Evolutionary conservation across 2,113 vertebrate genomes (phyloP).

Genomic region (Otolemur garnettii): DNA sequence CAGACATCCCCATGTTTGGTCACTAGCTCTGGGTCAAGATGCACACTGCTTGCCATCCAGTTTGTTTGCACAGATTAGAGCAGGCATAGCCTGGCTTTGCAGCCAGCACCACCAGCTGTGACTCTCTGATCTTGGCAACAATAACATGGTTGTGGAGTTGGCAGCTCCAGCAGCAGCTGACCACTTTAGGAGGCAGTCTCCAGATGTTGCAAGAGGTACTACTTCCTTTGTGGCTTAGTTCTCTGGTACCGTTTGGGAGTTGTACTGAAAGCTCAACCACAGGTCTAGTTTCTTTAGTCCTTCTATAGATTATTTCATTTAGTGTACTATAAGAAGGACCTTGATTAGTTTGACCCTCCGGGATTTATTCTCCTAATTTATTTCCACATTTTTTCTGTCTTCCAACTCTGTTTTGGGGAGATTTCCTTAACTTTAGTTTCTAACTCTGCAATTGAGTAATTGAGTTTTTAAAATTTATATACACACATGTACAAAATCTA

Average conservation of each 20-base stretch:
- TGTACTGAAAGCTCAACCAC: background rate
- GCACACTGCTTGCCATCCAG: background rate
- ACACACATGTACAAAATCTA: background rate
- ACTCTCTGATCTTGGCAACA: constrained; percentile 10
- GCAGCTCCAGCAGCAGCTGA: background rate
- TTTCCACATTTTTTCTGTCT: background rate
- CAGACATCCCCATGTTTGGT: background rate
- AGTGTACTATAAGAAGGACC: background rate
- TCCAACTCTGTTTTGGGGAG: background rate
- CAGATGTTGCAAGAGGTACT: background rate
- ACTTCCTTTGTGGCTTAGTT: background rate
- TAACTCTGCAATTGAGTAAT: background rate
- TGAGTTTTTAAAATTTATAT: constrained; percentile 4
- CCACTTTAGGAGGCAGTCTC: background rate
- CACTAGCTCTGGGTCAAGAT: background rate
- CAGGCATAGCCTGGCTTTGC: background rate
- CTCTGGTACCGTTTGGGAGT: background rate
- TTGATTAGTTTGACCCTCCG: background rate
- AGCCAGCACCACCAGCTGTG: background rate
- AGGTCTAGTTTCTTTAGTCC: background rate
- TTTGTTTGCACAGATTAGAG: background rate
- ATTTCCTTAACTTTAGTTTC: constrained; percentile 34
- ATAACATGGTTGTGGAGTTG: background rate
- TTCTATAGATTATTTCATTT: background rate
- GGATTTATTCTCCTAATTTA: constrained; percentile 22